Base-by-base conservation (phyloP, 2,113 vertebrate species). In the Macquaria ambigua region DNA sequence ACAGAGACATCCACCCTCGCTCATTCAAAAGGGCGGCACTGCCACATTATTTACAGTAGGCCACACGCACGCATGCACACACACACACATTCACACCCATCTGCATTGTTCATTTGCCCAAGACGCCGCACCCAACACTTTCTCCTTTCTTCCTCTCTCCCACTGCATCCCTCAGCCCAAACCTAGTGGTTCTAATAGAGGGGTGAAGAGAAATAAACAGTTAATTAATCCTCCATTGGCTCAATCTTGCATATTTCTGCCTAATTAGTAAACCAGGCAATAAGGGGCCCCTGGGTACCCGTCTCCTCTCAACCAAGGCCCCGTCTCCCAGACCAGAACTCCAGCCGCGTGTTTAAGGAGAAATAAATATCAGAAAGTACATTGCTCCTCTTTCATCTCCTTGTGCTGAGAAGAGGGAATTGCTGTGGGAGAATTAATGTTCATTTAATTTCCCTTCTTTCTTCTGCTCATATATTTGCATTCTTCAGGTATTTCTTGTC, bases 361-460 rank as follows among this genome's bases (percentile, higher is more conserved):
- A 96, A 95, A 95, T 95, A 95, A 96, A 95, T 95, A 96, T 83
- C 87, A 93, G 72, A 93, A 94, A 93, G 92, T 90, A 93, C 92
- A 94, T 82, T 53, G 64, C 77, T 82, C 31, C 85, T 93, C 93
- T 96, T 96, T 96, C 95, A 96, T 96, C 94, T 94, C 84, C 88
- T 86, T 1, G 6, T 84, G 81, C 85, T 84, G 84, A 88, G 89
- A 91, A 85, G 87, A 83, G 83, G 84, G 90, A 88, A 93, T 90
- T 85, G 76, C 85, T 89, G 82, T 53, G 79, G 89, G 85, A 91
- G 88, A 95, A 94, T 95, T 96, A 93, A 95, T 95, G 95, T 93
- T 95, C 87, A 91, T 95, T 95, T 95, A 94, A 94, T 94, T 85
- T 93, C 89, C 87, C 87, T 86, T 94, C 93, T 93, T 94, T 95